Evolutionary conservation across 2,113 vertebrate genomes (phyloP).

Genomic region (Embiotoca jacksoni): DNA sequence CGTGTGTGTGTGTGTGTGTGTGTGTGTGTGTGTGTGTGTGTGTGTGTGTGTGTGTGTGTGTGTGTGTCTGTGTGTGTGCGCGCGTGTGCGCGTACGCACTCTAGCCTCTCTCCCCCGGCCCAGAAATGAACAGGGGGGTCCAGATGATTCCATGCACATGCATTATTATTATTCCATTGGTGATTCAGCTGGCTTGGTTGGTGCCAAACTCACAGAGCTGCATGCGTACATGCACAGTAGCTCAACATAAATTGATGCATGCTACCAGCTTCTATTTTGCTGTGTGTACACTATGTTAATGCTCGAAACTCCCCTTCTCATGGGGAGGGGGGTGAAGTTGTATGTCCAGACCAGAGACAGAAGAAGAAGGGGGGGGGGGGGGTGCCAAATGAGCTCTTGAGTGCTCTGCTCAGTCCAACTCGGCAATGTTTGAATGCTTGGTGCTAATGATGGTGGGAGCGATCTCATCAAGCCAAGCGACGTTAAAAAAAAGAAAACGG

Average conservation of each 20-base stretch:
- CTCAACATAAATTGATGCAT: constrained; percentile 51
- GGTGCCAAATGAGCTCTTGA: constrained; percentile 10
- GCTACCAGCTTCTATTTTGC: constrained; percentile 28
- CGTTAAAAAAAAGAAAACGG: constrained; percentile 17
- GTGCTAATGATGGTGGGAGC: constrained; percentile 18
- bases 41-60: constrained; percentile 27
- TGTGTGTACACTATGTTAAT: constrained; percentile 26
- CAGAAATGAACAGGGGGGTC: constrained; percentile 66
- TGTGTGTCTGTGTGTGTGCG: constrained; percentile 19
- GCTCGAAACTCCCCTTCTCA: constrained; percentile 15
- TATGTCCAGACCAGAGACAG: constrained; percentile 25
- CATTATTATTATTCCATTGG: constrained; percentile 72
- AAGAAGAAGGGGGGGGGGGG: neutral
- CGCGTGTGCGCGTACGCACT: neutral
- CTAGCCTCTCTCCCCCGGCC: constrained; percentile 44
- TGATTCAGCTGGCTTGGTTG: constrained; percentile 63
- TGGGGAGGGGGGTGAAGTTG: constrained; percentile 12
- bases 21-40: constrained; percentile 39
- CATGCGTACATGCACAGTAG: constrained; percentile 51
- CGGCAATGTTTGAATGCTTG: neutral
- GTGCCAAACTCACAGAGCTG: constrained; percentile 54
- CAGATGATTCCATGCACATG: constrained; percentile 74
- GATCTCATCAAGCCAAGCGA: constrained; percentile 51
- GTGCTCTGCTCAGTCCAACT: constrained; percentile 18
- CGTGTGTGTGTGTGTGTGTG: constrained; percentile 56